Evolutionary conservation across 1,140 invertebrate genomes (phyloP).

Genomic region (Mesaphorura yosii): DNA sequence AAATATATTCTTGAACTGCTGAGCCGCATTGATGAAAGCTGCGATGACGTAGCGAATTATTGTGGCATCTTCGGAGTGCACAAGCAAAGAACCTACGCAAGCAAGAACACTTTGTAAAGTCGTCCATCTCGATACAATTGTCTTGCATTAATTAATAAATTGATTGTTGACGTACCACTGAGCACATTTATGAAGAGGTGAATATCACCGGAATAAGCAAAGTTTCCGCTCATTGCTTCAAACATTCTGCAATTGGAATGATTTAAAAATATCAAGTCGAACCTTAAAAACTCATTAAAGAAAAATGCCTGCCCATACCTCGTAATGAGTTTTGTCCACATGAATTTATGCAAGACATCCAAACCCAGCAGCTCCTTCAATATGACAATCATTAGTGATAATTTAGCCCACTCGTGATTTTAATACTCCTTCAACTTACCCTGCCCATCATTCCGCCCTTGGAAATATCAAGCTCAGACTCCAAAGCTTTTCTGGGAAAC

Average conservation of each 20-base stretch:
- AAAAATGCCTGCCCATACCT: too few species aligned
- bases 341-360: conserved; percentile 95
- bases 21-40: conserved; percentile 87
- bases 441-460: conserved; percentile 80
- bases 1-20: conserved; percentile 98
- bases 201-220: conserved; percentile 93
- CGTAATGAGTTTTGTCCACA: conserved; percentile 92
- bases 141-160: background rate
- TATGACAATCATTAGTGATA: conserved; percentile 11
- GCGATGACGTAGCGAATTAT: conserved; percentile 92
- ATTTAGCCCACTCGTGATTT: too few species aligned
- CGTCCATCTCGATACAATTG: background rate
- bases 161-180: conserved; percentile 51
- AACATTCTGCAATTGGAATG: too few species aligned
- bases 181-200: conserved; percentile 95
- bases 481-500: conserved; percentile 93
- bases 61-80: conserved; percentile 91
- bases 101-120: conserved; percentile 5
- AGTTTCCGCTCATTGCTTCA: conserved; percentile 95
- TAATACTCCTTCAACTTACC: conserved; percentile 43
- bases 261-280: too few species aligned
- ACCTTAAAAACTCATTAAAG: too few species aligned
- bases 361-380: conserved; percentile 73
- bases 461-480: conserved; percentile 89
- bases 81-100: conserved; percentile 68